Evolutionary conservation across 2,113 vertebrate genomes (phyloP), one percentile per base, ranked within the genome.

Genomic region (Tetrao urogallus): DNA sequence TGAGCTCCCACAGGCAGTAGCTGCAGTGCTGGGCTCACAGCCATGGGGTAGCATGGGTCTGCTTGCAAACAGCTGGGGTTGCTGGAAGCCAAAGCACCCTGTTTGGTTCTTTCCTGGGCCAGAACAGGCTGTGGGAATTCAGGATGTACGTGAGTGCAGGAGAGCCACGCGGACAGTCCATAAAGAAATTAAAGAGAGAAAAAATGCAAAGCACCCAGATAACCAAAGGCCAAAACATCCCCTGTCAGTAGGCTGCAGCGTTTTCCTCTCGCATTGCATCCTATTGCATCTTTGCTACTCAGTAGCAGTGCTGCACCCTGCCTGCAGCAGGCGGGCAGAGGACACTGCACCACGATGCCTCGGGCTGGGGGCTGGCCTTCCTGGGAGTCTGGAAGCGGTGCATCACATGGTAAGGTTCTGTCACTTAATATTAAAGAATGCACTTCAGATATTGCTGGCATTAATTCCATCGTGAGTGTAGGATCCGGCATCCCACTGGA

Each of bases 1-100:
- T 4, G 6, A 3, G 32, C 38, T 10, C 38, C 34, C 4, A 8
- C 28, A 2, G 32, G 17, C 25, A 10, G 50, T 28, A 2, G 2
- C 7, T 9, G 24, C 54, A 2, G 1, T 1, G 4, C 14, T 18
- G 5, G 52, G 15, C 52, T 54, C 45, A 5, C 16, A 65, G 15
- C 58, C 8, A 2, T 6, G 30, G 63, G 42, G 42, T 4, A 43
- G 36, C 60, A 43, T 5, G 8, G 2, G 14, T 38, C 43, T 8
- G 1, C 4, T 16, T 27, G 47, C 10, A 30, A 40, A 9, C 8
- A 4, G 6, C 47, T 10, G 3, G 8, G 82, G 43, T 2, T 14
- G 47, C 75, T 14, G 30, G 21, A 63, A 42, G 40, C 38, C 47
- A 5, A 2, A 14, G 48, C 42, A 6, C 36, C n/a, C 81, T 34